Base-by-base conservation (phyloP, 2,888 invertebrate genomes). In the Rutpela maculata region DNA sequence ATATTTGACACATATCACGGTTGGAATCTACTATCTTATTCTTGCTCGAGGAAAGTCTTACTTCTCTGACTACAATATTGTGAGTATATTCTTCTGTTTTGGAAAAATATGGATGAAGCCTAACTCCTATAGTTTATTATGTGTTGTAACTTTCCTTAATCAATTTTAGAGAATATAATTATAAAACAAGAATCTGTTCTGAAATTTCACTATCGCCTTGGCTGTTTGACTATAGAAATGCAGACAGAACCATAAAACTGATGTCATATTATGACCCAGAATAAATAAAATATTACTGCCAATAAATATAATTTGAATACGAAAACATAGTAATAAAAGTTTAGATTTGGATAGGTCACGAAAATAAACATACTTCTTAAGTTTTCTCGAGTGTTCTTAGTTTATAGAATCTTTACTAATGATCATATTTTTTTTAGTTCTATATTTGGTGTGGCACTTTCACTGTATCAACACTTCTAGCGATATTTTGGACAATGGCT, bases 381-480 rank as follows among this genome's bases (percentile, higher is more conserved):
- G 7, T 35, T 35, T 26, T 35, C 31, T 35, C 22, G 9, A 35
- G 7, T 35, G 7, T 9, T 35, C 31, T 9, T 9, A 35, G 6
- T 35, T 35, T 35, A 9, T 9, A 35, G 7, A n/a, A 50, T 50
- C n/a, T 0, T 7, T n/a, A 50, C 6, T n/a, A 50, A 50, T 50
- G 5, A 15, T 5, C 7, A n/a, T 6, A 50, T n/a, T 43, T 43
- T 43, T 81, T 86, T 75, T 74, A 86, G 91, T 88, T 90, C 26
- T 87, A 90, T 78, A 85, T 87, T 63, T 90, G 89, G 86, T 90
- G 90, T 88, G 89, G 90, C 10, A 90, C 91, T 85, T 89, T 90
- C 68, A 87, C 90, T 38, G 84, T 89, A 11, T 86, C 89, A 15
- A 78, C 90, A 57, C 83, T 87, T 2, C 74, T 89, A 4, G 89